A percentile compares a stretch with the other conserved stretches of the same genome.
Evolutionary conservation across 2,888 invertebrate genomes (phyloP).

Genomic region (Unio pictorum): DNA sequence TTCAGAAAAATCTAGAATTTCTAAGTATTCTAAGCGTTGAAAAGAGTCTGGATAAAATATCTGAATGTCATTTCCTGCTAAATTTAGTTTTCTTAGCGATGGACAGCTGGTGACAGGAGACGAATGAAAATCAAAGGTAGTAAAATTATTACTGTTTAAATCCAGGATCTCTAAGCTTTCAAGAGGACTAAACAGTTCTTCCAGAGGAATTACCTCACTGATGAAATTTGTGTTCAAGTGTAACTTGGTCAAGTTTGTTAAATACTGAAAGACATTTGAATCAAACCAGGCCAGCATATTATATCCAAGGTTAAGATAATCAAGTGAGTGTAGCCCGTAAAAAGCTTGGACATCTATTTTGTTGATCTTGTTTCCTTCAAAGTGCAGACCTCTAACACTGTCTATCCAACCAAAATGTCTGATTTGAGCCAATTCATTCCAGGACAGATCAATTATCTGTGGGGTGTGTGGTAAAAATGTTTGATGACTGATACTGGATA

Average conservation of each 20-base stretch:
- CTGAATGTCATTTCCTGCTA: conserved; percentile 47
- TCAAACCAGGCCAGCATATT: conserved; percentile 48
- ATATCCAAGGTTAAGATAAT: conserved; percentile 45
- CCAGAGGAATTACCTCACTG: conserved; percentile 16
- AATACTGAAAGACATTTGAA: conserved; percentile 42
- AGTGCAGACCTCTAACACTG: conserved; percentile 32
- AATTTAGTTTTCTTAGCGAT: conserved; percentile 39
- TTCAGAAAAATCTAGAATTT: conserved; percentile 50
- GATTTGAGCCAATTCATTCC: conserved; percentile 51
- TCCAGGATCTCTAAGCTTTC: conserved; percentile 39
- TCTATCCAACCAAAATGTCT: conserved; percentile 56
- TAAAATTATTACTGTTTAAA: conserved; percentile 54
- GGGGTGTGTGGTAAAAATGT: conserved; percentile 58
- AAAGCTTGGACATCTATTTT: conserved; percentile 49
- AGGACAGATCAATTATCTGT: conserved; percentile 56
- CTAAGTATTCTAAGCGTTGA: conserved; percentile 37
- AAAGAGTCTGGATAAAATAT: conserved; percentile 41
- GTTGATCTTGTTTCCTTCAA: conserved; percentile 52
- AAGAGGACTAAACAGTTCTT: conserved; percentile 36
- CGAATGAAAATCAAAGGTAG: conserved; percentile 28
- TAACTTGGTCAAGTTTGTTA: conserved; percentile 43
- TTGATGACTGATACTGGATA: conserved; percentile 44
- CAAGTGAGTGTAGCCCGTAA: conserved; percentile 46
- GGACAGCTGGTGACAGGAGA: conserved; percentile 38
- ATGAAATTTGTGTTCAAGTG: conserved; percentile 45